These are phyloP conservation scores for Centropus bengalensis DNA, from an alignment of 2,113 vertebrate genomes.

Conservation along the genomic window DNA sequence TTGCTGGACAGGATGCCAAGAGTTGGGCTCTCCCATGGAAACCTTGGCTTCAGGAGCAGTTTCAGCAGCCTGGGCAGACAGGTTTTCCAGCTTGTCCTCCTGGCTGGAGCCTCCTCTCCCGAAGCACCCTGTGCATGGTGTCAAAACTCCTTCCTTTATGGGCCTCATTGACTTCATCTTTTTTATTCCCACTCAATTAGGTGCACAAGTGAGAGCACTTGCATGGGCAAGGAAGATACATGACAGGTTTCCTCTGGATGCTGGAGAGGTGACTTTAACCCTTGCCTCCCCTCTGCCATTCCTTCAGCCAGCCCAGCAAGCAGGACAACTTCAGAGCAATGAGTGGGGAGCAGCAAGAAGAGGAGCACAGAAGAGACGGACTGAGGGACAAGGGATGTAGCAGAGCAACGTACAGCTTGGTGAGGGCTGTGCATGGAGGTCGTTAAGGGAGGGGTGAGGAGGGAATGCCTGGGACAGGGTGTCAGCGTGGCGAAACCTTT, in stretches of 20 bases:
- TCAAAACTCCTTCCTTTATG: not conserved
- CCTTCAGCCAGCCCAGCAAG: not conserved
- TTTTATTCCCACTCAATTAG: not conserved
- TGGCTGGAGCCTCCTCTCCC: not conserved
- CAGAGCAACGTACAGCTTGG: not conserved
- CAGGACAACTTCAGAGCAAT: not conserved
- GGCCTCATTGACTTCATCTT: fast-evolving
- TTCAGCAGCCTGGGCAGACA: not conserved
- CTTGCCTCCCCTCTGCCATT: fast-evolving
- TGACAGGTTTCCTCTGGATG: not conserved
- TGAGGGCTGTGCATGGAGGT: fast-evolving
- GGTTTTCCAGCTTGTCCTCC: not conserved
- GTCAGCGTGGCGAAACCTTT: not conserved
- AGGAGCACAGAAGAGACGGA: not conserved
- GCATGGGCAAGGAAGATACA: not conserved
- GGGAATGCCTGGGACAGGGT: not conserved
- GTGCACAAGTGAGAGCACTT: not conserved
- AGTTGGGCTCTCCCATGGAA: not conserved
- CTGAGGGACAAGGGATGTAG: not conserved
- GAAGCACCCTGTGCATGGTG: not conserved
- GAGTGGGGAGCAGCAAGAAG: not conserved
- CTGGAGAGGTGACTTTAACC: not conserved
- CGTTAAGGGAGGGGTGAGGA: not conserved
- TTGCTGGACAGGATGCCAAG: not conserved
- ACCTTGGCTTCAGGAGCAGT: not conserved